Conservation (phyloP, 92 coral and sea anemone species). For the Parazoanthus atlanticus region DNA sequence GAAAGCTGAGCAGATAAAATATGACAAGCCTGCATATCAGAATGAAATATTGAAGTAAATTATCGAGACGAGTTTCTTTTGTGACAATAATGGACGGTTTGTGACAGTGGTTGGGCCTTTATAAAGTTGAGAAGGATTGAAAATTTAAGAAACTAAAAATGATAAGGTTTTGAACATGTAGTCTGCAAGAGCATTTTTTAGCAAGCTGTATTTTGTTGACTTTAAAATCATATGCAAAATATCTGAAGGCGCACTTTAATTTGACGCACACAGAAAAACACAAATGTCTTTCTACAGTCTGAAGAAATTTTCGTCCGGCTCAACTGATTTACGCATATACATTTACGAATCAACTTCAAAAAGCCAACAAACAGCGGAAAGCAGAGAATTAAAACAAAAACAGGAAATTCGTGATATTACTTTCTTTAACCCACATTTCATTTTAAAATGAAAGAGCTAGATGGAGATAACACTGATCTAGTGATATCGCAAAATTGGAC, state of each 20-base stretch:
- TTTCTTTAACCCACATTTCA: slow-evolving; percentile 58
- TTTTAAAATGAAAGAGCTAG: slow-evolving; percentile 60
- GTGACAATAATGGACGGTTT: slow-evolving; percentile 13
- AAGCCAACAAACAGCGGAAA: slow-evolving; percentile 41
- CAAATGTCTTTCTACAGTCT: neutral
- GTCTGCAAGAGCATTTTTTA: neutral
- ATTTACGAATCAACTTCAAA: slow-evolving; percentile 14
- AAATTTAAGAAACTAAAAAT: neutral
- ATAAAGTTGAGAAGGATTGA: neutral
- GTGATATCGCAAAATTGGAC: slow-evolving; percentile 53
- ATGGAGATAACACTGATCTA: slow-evolving; percentile 54
- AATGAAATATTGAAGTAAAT: slow-evolving; percentile 14
- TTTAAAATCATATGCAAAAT: neutral
- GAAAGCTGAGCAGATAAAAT: slow-evolving; percentile 2
- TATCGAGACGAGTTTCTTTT: neutral
- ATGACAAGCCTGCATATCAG: slow-evolving; percentile 18
- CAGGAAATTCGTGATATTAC: slow-evolving; percentile 65
- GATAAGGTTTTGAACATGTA: neutral
- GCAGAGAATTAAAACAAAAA: slow-evolving; percentile 53
- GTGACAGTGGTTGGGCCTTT: neutral
- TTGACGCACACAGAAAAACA: neutral
- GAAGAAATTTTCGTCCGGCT: slow-evolving; percentile 8
- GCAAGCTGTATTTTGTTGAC: slow-evolving; percentile 29
- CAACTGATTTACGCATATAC: neutral
- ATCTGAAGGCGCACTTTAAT: neutral